Evolutionary conservation across 2,797 vertebrate species (phyloP), one percentile per base, ranked within the genome.

Genomic region (Pangasius krempfi): DNA sequence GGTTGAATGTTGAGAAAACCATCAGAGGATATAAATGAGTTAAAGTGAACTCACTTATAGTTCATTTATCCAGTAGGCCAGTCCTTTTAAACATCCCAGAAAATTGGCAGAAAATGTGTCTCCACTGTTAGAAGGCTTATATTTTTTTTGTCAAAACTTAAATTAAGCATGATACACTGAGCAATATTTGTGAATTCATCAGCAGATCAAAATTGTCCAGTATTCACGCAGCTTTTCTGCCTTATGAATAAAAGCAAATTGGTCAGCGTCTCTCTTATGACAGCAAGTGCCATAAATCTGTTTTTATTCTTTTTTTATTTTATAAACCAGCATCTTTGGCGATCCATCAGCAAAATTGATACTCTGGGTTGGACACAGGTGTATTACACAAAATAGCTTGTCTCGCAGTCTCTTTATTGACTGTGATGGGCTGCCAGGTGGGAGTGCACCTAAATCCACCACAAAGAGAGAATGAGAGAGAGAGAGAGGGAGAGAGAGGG

Each of bases 351-450:
- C 66, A 85, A 73, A 85, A 85, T 33, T 84, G 84, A 68, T 75
- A 68, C 33, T 68, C 44, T 54, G 76, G 70, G 83, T 52, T 27
- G 25, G 40, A 80, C 52, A 56, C 52, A 81, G 86, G n/a, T 87
- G 78, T 79, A 70, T 80, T 86, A 86, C 87, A 85, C 66, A 82
- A 86, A 89, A 73, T 50, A 37, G 44, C 76, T 84, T 86, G 79
- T 88, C 78, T 86, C 44, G 68, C 75, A 50, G 37, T 66, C 58
- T 75, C 12, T 76, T 91, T 87, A 86, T 64, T 80, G 86, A 86
- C 78, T 72, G 30, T 33, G 78, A 82, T 82, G 44, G 78, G 62
- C 62, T 80, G 79, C n/a, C 85, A 88, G 30, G 88, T 84, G 81
- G 66, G 80, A 82, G 82, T 79, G 72, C 79, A 84, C 13, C 58